Evolutionary conservation across 2,797 vertebrate species (phyloP), one percentile per base, ranked within the genome.

Genomic region (Todus mexicanus): DNA sequence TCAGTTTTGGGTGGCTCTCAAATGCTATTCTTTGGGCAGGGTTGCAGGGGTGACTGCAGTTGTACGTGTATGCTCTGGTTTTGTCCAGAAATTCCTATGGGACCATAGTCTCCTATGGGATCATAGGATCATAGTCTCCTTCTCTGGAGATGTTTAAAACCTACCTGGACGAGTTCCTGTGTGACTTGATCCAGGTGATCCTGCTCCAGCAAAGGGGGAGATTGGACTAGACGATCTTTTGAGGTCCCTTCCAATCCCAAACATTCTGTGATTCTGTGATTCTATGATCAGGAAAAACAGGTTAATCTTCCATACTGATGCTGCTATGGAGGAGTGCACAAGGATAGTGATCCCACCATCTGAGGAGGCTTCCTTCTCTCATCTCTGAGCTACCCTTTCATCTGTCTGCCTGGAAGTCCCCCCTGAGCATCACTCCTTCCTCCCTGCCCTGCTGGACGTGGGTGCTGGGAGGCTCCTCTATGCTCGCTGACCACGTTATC

Each of bases 61-160:
- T 29, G 38, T 43, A 7, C 1, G n/a, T 3, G 15, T 43, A 4
- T 1, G 1, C 31, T 35, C 0, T 1, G 47, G 17, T n/a, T n/a
- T n/a, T 22, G 23, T 40, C 22, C 81, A 53, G 29, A 40, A 80
- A 50, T 8, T 9, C n/a, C 35, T 31, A 1, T 25, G 74, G 43
- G 61, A n/a, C n/a, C n/a, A n/a, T n/a, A n/a, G n/a, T n/a, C n/a
- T n/a, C n/a, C n/a, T n/a, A n/a, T n/a, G n/a, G n/a, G n/a, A n/a
- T n/a, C n/a, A n/a, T n/a, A n/a, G n/a, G n/a, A n/a, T n/a, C n/a
- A n/a, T n/a, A n/a, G n/a, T n/a, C n/a, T n/a, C n/a, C n/a, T n/a
- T n/a, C n/a, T n/a, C n/a, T n/a, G n/a, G n/a, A n/a, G n/a, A n/a
- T n/a, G n/a, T n/a, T n/a, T n/a, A n/a, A n/a, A n/a, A n/a, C n/a